Base-by-base conservation (phyloP, 2,888 invertebrate genomes). In the Caenorhabditis sp. region DNA sequence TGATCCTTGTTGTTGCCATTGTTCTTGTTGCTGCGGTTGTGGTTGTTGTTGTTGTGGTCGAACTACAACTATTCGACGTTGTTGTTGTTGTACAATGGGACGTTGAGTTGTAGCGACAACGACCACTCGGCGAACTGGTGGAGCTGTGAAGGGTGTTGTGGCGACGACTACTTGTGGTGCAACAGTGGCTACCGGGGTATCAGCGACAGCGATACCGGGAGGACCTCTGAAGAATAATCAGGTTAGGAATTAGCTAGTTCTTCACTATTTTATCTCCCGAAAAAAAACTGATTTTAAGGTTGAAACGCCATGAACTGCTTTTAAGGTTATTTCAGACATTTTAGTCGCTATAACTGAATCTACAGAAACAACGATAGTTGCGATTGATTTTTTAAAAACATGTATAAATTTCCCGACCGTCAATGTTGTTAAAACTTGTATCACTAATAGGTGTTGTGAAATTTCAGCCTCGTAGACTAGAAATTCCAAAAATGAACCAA, bases 211-310 rank as follows among this genome's bases (percentile, higher is more conserved):
- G 14, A 70, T 59, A 3, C 70, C 70, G 0, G 70, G 70, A n/a
- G 70, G 70, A 8, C 70, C 70, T 70, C 70, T 70, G 62, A 23
- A 63, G 53, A n/a, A 31, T 20, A 20, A 25, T 54, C 1, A 25
- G 25, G 23, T 52, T 52, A 7, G n/a, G 52, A 5, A 21, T 20
- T 10, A 20, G 21, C 43, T 17, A 25, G 20, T 4, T 58, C 26
- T 26, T 56, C 56, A 53, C 27, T 57, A 26, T 4, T 57, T 57
- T 57, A 31, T n/a, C n/a, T n/a, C n/a, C n/a, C n/a, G n/a, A n/a
- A n/a, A n/a, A n/a, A n/a, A n/a, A n/a, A n/a, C n/a, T n/a, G n/a
- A n/a, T n/a, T n/a, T n/a, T n/a, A n/a, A n/a, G n/a, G n/a, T n/a
- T n/a, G n/a, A n/a, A n/a, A n/a, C n/a, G n/a, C n/a, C n/a, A n/a